Base-by-base conservation (phyloP, 2,888 invertebrate species). In the Latrodectus elegans region DNA sequence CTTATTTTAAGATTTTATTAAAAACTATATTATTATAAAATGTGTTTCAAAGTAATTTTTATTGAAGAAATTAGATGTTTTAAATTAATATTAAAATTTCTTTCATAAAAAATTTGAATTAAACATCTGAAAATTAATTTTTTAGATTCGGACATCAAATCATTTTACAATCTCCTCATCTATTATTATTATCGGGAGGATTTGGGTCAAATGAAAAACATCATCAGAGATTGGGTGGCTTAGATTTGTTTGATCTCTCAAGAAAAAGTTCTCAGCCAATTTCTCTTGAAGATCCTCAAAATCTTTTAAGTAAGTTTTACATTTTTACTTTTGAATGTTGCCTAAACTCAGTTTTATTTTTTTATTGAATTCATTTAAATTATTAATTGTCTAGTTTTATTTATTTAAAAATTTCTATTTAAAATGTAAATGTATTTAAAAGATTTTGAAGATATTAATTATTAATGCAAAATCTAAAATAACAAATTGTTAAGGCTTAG, bases 91-190 rank as follows among this genome's bases (percentile, higher is more conserved):
- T 38, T 4, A 38, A n/a, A n/a, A n/a, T n/a, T n/a, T n/a, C n/a
- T 38, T 38, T 38, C 4, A 38, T 38, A 6, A 38, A 38, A 38
- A 38, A 6, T 60, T 60, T 60, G 0, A 60, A 15, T 60, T n/a
- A 60, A 15, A 11, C 12, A 60, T 60, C 14, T n/a, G 12, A 12
- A 60, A 60, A 60, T 6, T 60, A 60, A 60, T 22, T 68, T 68
- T 49, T 17, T n/a, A 85, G 88, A 22, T 88, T 78, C 82, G 88
- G 88, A 15, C 88, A 88, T 53, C 73, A 85, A 55, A 64, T 73
- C 22, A 64, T 82, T n/a, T 38, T 77, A 49, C 4, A 82, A 8
- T 72, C 84, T 53, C 9, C 76, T 38, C 14, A 22, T 73, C 53
- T 55, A 15, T 22, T 85, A 55, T 4, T 85, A 14, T 15, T 78